A percentile compares a stretch with the other conserved stretches of the same genome.
phyloP scores from a whole-genome alignment of 2,888 invertebrate genomes.

The Bugula neritina region DNA sequence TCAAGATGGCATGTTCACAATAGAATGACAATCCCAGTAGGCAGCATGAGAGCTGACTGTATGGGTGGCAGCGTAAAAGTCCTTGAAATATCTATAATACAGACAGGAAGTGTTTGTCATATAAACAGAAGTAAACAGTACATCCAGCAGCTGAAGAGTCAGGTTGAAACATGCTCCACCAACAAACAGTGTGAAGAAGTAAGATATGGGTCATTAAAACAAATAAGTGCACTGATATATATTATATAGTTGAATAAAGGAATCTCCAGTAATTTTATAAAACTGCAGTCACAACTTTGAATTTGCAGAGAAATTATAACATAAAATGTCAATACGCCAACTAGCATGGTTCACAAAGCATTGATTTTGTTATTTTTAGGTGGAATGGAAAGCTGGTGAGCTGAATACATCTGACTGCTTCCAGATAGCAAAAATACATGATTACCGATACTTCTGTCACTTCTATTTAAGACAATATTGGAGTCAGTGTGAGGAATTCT shows the following conservation, averaged over 20 bases:
- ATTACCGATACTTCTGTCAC: not conserved
- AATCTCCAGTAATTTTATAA: too few species aligned
- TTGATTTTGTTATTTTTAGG: too few species aligned
- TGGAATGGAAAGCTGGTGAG: not conserved
- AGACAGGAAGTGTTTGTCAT: constrained; percentile 3
- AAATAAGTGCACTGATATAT: too few species aligned
- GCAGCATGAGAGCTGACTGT: constrained; percentile 24
- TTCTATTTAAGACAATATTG: not conserved
- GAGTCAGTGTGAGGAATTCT: not conserved
- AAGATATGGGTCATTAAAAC: not conserved
- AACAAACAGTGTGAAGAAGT: not conserved
- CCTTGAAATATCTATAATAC: not conserved
- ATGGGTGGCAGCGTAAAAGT: constrained; percentile 8
- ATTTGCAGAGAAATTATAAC: too few species aligned
- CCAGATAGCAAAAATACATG: not conserved
- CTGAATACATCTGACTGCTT: not conserved
- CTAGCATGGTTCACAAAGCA: too few species aligned
- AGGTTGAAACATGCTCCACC: not conserved
- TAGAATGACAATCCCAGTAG: not conserved
- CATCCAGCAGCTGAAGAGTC: not conserved
- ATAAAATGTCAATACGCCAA: too few species aligned
- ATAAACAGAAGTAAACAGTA: not conserved
- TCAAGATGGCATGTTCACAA: constrained; percentile 25
- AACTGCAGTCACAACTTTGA: too few species aligned
- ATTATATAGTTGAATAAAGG: too few species aligned